Percentiles rank a stretch among this genome's conserved stretches.
Evolutionary conservation across 2,888 invertebrate genomes (phyloP).

Genomic region (Hemaris fuciformis): DNA sequence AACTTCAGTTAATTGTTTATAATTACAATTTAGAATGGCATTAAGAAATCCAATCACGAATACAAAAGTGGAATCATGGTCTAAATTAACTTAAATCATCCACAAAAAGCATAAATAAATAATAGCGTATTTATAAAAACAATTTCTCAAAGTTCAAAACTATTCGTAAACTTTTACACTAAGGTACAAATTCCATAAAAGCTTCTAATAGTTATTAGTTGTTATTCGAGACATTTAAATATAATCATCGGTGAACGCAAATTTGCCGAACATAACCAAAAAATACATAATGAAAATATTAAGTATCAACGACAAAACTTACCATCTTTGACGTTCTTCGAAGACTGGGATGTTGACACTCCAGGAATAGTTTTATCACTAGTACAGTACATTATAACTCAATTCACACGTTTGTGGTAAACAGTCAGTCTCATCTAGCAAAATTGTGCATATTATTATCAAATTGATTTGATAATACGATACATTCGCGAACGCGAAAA

Average conservation of each 20-base stretch:
- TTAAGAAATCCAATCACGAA: conserved; percentile 17
- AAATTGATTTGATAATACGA: conserved; percentile 59
- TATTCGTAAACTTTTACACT: conserved; percentile 33
- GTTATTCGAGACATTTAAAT: not conserved
- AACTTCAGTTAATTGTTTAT: conserved; percentile 27
- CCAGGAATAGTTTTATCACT: conserved; percentile 88
- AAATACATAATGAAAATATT: conserved; percentile 24
- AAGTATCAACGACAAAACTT: conserved; percentile 70
- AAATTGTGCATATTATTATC: conserved; percentile 71
- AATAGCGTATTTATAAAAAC: conserved; percentile 2
- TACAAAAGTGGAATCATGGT: not conserved
- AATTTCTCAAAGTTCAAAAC: conserved; percentile 31
- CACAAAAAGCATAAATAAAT: not conserved
- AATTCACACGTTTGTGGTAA: conserved; percentile 50
- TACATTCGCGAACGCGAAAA: conserved; percentile 67
- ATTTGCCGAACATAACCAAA: not conserved
- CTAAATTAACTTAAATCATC: not conserved
- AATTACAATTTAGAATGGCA: conserved; percentile 23
- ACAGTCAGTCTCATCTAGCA: conserved; percentile 82
- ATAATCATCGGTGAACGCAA: not conserved
- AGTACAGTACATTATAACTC: conserved; percentile 86
- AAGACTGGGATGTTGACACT: conserved; percentile 86
- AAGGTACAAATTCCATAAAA: not conserved
- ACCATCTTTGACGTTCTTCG: conserved; percentile 89
- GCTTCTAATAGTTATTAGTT: not conserved